Evolutionary conservation across 2,113 vertebrate species (phyloP).

Genomic region (human): GRCh38 chr6:57350501-57351000

Average conservation of each 20-base stretch:
- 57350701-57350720: background rate
- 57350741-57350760: background rate
- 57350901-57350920: conserved; percentile 11
- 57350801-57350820: background rate
- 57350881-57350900: background rate
- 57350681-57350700: background rate
- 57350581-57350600: background rate
- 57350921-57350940: background rate
- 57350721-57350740: background rate
- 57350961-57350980: background rate
- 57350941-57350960: background rate
- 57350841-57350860: background rate
- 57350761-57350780: background rate
- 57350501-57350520: background rate
- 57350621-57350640: background rate
- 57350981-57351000: background rate
- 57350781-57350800: background rate
- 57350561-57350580: background rate
- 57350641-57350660: background rate
- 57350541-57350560: background rate
- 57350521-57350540: background rate
- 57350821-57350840: background rate
- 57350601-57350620: background rate
- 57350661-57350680: background rate
- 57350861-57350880: background rate